Percentiles rank a stretch among this genome's conserved stretches.
Evolutionary conservation across 2,113 vertebrate species (phyloP).

Genomic region (Acanthochromis polyacanthus): DNA sequence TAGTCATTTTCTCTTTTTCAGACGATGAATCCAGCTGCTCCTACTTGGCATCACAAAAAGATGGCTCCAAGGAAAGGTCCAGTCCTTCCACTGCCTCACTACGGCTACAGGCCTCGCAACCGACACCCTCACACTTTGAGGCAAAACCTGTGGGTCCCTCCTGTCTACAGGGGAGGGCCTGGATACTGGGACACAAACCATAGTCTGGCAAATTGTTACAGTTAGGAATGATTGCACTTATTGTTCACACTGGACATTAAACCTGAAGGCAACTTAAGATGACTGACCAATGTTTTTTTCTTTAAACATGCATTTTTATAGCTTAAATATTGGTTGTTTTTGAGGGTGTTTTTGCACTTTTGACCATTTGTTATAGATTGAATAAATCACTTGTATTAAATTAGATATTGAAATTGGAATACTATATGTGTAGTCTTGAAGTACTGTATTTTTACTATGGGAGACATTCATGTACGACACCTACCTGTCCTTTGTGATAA

Average conservation of each 20-base stretch:
- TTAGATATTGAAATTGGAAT: constrained; percentile 67
- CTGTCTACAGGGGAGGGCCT: constrained; percentile 68
- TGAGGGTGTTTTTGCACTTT: constrained; percentile 82
- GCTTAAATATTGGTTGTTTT: constrained; percentile 50
- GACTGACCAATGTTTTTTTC: constrained; percentile 59
- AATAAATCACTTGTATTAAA: constrained; percentile 70
- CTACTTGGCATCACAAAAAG: constrained; percentile 72
- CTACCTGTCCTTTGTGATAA: constrained; percentile 68
- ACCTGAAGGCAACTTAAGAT: constrained; percentile 62
- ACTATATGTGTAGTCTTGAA: constrained; percentile 69
- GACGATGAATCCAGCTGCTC: constrained; percentile 70
- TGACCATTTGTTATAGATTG: constrained; percentile 75
- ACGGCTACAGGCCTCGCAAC: constrained; percentile 74
- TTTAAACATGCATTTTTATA: constrained; percentile 68
- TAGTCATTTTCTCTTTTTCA: constrained; percentile 1
- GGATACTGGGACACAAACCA: constrained; percentile 76
- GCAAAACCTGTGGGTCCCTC: constrained; percentile 71
- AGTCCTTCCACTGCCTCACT: constrained; percentile 65
- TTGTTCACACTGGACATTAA: constrained; percentile 62
- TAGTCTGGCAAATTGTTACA: constrained; percentile 70
- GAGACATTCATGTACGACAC: constrained; percentile 64
- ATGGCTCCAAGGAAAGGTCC: constrained; percentile 36
- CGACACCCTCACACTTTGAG: constrained; percentile 76
- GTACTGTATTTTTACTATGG: constrained; percentile 82
- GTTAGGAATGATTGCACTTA: constrained; percentile 44